phyloP scores from a whole-genome alignment of 2,113 vertebrate species.

The Chrysochloris asiatica region DNA sequence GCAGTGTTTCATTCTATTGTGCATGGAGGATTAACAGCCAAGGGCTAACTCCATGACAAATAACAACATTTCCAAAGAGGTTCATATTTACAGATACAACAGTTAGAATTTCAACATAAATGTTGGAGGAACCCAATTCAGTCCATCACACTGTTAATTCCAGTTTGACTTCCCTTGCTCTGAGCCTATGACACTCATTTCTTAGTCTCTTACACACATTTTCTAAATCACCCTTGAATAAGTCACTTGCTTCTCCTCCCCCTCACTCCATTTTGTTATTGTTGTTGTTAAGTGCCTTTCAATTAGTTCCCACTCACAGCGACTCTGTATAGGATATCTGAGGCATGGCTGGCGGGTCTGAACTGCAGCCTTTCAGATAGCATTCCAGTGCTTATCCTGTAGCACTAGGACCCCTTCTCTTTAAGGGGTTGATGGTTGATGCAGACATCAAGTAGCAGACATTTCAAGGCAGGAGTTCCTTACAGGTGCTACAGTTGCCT shows the following conservation, averaged over 20 bases:
- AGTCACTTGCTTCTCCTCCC: constrained; percentile 15
- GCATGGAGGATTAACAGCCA: not conserved
- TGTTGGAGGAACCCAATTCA: not conserved
- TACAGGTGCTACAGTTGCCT: not conserved
- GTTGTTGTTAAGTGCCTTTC: too few relatives aligned
- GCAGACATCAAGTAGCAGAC: constrained; percentile 11
- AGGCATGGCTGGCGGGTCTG: too few relatives aligned
- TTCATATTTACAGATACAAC: not conserved
- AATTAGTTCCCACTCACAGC: too few relatives aligned
- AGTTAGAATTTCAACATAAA: not conserved
- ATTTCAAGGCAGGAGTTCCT: constrained; percentile 52
- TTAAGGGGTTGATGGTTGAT: constrained; percentile 1
- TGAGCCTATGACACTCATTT: not conserved
- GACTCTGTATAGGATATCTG: too few relatives aligned
- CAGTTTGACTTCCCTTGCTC: not conserved
- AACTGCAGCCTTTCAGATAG: too few relatives aligned
- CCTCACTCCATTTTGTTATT: not conserved
- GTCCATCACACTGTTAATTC: not conserved
- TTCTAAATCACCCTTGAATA: not conserved
- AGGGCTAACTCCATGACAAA: not conserved
- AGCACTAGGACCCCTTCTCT: too few relatives aligned
- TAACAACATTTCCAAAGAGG: not conserved
- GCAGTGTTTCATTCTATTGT: not conserved
- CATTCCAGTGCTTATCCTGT: too few relatives aligned
- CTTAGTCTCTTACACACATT: not conserved